Percentiles rank a stretch among this genome's conserved stretches.
Conservation (phyloP, 1,140 invertebrate species). For the Drosophila simulans region DNA sequence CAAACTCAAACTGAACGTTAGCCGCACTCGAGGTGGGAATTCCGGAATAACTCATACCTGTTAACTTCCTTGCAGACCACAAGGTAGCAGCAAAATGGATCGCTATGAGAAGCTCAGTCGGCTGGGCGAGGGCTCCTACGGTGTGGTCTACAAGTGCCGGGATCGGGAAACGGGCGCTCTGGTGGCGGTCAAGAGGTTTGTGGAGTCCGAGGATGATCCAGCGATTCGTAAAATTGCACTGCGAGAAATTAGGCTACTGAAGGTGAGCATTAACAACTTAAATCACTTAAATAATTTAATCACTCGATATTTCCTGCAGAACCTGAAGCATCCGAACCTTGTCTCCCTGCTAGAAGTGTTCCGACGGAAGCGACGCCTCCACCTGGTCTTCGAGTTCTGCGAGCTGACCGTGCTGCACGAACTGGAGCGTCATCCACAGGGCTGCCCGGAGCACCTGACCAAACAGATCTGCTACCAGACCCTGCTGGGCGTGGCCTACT, state of each 20-base stretch:
- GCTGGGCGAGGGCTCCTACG: constrained; percentile 99
- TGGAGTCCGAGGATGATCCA: constrained; percentile 99
- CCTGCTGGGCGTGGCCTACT: constrained; percentile 97
- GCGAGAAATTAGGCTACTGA: constrained; percentile 98
- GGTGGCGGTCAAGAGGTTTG: constrained; percentile 99
- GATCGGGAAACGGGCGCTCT: constrained; percentile 97
- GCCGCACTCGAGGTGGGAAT: neutral
- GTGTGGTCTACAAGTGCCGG: constrained; percentile 99
- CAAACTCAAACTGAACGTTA: constrained; percentile 19
- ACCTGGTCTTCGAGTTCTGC: constrained; percentile 99
- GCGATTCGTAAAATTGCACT: constrained; percentile 99
- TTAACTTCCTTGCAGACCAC: constrained; percentile 86
- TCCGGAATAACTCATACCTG: constrained; percentile 3
- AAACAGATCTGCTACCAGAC: constrained; percentile 98
- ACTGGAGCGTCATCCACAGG: constrained; percentile 95
- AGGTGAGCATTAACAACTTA: constrained; percentile 87
- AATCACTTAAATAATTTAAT: too few species aligned
- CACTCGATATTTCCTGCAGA: constrained; percentile 86
- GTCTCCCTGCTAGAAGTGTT: constrained; percentile 99
- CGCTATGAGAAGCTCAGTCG: constrained; percentile 98
- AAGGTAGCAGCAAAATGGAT: constrained; percentile 97
- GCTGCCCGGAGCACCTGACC: constrained; percentile 93
- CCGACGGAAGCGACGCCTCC: constrained; percentile 96
- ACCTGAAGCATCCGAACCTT: constrained; percentile 98
- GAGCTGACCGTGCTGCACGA: constrained; percentile 98